A percentile compares a stretch with the other conserved stretches of the same genome.
These are phyloP conservation scores for Amphiduros pacificus DNA, from an alignment of 2,888 invertebrate species.

Conservation along the genomic window DNA sequence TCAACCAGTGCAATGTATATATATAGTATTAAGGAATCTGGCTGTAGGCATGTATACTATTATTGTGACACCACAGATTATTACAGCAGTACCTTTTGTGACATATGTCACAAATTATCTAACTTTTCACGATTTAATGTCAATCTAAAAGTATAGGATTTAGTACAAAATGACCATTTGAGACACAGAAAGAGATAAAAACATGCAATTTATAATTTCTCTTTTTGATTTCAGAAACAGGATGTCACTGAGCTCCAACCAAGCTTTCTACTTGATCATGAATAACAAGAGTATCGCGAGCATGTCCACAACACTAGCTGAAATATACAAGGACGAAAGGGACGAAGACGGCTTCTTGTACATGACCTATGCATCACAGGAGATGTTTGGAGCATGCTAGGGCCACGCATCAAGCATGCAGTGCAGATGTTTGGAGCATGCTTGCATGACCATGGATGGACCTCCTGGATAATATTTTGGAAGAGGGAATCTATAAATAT, in stretches of 20 bases:
- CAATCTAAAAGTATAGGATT: background rate
- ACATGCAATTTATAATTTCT: background rate
- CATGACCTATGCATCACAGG: conserved; percentile 86
- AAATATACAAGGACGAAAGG: conserved; percentile 76
- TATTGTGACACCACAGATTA: no score
- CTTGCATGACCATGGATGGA: no score
- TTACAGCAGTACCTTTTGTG: no score
- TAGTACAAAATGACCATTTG: background rate
- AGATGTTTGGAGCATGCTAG: conserved; percentile 72
- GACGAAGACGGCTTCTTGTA: conserved; percentile 86
- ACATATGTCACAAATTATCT: no score
- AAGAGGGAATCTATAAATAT: no score
- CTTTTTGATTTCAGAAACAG: conserved; percentile 62
- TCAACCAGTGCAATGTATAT: no score
- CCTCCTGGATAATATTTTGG: no score
- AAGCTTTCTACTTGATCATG: conserved; percentile 81
- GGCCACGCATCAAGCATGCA: no score
- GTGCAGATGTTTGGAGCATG: no score
- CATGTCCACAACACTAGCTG: conserved; percentile 78
- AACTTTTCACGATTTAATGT: no score
- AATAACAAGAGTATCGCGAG: conserved; percentile 81
- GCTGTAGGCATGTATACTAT: no score
- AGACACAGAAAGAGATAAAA: background rate
- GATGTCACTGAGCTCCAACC: conserved; percentile 67
- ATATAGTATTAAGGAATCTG: no score